Percentiles rank a stretch among this genome's conserved stretches.
These are phyloP conservation scores for Ceratothoa steindachneri DNA, from an alignment of 2,888 invertebrate species.

Conservation along the genomic window DNA sequence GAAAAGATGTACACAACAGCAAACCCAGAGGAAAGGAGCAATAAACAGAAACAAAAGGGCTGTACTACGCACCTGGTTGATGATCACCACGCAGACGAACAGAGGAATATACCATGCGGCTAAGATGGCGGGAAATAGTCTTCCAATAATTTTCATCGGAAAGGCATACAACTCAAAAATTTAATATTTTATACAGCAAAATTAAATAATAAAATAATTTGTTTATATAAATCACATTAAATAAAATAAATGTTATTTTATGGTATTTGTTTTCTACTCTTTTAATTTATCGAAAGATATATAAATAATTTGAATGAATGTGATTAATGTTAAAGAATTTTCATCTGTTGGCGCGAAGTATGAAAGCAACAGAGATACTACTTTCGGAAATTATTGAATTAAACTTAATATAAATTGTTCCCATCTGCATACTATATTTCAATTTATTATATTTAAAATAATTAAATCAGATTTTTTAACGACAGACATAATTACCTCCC, in stretches of 20 bases:
- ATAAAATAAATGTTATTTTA: no score
- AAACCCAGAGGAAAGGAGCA: neutral
- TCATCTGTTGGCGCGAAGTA: neutral
- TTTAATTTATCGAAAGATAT: no score
- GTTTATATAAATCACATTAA: neutral
- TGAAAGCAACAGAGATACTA: no score
- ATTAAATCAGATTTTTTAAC: no score
- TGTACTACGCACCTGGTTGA: neutral
- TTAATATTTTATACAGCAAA: neutral
- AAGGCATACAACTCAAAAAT: neutral
- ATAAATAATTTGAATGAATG: neutral
- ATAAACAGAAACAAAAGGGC: neutral
- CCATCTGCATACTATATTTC: no score
- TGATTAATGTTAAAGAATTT: neutral
- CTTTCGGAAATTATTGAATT: no score
- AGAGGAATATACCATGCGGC: conserved; percentile 44
- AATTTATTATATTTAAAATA: no score
- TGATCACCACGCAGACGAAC: conserved; percentile 26
- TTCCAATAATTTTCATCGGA: no score
- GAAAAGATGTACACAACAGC: neutral
- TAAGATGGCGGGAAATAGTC: conserved; percentile 16
- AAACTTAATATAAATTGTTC: no score
- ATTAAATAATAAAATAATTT: no score
- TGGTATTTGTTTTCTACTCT: no score
- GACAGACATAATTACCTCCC: no score